Base-by-base conservation (phyloP, 2,797 vertebrate species). In the Coluber constrictor region DNA sequence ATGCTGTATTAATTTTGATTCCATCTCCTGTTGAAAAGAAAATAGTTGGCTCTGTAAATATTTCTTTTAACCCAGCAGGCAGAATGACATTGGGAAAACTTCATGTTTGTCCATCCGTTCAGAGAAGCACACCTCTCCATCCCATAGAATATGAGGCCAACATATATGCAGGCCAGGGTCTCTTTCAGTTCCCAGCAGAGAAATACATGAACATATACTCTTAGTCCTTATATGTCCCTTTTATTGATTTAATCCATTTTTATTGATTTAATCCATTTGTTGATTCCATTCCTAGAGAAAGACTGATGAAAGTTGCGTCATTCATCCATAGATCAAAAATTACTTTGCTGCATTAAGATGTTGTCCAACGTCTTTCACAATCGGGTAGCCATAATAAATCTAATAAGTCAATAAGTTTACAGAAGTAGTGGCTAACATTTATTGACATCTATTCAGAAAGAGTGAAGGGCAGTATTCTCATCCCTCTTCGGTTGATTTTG, bases 31-130 rank as follows among this genome's bases (percentile, higher is more conserved):
- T 91, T 93, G 60, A 93, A 88, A 89, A 86, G 90, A 32, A 55
- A 0, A 0, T 0, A 5, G 0, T 9, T 94, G 54, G 87, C 16
- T 79, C 10, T 87, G 66, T 47, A 92, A 59, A 92, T 90, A 0
- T 0, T 0, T 88, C 4, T 66, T 0, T 0, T 92, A 93, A 2
- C 0, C 88, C 83, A 87, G 5, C 79, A 11, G 66, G 92, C 89
- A 51, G 86, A 79, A 29, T 0, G 25, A 55, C 74, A 20, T 0
- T 0, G 27, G 5, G 87, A 20, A 23, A 79, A 15, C 51, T 29
- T 32, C 18, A 47, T 60, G 56, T 16, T 91, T 91, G 55, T 57
- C 47, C n/a, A 37, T 37, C 54, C 32, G 11, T 37, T 51, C 56
- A 60, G 54, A 20, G 25, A 66, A 54, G 51, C 51, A 54, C 51